A percentile compares a stretch with the other conserved stretches of the same genome.
phyloP scores from a whole-genome alignment of 2,888 invertebrate species.

The Lepidonotus clava region DNA sequence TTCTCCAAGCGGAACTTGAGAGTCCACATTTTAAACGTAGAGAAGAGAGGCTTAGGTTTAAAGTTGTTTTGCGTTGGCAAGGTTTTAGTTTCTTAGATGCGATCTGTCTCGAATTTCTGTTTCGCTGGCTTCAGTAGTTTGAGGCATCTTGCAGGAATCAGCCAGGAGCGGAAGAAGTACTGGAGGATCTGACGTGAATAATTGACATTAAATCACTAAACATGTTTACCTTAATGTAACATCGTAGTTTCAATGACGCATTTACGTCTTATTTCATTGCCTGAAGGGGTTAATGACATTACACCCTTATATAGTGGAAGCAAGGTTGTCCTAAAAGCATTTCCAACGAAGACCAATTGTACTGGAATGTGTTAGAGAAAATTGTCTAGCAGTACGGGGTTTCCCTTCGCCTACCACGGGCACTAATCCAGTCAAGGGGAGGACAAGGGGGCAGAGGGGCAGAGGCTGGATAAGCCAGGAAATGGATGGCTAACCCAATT shows the following conservation, averaged over 20 bases:
- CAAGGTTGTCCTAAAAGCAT: not conserved
- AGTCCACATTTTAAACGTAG: constrained; percentile 7
- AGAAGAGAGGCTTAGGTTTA: no score
- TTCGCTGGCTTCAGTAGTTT: no score
- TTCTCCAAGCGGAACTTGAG: not conserved
- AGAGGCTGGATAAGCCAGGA: constrained; percentile 1
- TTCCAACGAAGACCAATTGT: constrained; percentile 14
- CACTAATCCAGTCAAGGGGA: constrained; percentile 22
- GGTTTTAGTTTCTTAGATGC: no score
- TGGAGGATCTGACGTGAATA: no score
- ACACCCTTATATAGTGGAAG: not conserved
- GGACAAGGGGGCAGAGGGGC: constrained; percentile 8
- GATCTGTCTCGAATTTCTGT: no score
- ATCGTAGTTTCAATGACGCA: not conserved
- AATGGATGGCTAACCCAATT: constrained; percentile 51
- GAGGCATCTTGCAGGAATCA: no score
- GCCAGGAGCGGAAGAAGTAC: no score
- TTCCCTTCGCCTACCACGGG: not conserved
- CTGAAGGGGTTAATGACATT: not conserved
- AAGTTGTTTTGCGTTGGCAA: no score
- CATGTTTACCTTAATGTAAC: not conserved
- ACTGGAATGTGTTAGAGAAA: constrained; percentile 18
- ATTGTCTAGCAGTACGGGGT: not conserved
- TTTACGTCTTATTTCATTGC: not conserved
- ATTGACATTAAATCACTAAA: no score